Evolutionary conservation across 2,113 vertebrate genomes (phyloP).

Genomic region (Melanerpes aurifrons): DNA sequence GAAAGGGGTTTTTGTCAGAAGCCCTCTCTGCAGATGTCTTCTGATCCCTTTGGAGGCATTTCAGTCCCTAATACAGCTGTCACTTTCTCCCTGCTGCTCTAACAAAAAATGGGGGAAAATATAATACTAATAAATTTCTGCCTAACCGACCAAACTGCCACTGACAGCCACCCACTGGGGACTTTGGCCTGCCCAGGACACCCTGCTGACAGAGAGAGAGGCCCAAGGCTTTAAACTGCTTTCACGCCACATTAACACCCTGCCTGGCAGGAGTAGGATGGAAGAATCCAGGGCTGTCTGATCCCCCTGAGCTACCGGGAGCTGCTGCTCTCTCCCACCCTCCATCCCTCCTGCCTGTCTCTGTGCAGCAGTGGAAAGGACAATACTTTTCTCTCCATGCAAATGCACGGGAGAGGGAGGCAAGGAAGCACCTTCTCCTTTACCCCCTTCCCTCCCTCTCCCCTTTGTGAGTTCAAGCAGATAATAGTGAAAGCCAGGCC

Average conservation of each 20-base stretch:
- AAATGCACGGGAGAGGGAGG: neutral
- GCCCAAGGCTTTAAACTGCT: constrained; percentile 22
- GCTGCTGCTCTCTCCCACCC: neutral
- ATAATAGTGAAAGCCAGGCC: constrained; percentile 41
- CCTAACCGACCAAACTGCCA: neutral
- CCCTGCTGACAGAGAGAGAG: constrained; percentile 13
- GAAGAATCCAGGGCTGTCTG: neutral
- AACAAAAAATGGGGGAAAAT: neutral
- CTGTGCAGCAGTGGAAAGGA: neutral
- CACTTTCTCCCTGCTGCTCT: constrained; percentile 32
- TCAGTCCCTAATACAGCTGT: constrained; percentile 56
- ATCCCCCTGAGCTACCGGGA: neutral
- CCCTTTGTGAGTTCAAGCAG: constrained; percentile 4
- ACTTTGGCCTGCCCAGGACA: neutral
- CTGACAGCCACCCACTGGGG: constrained; percentile 58
- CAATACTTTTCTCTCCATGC: neutral
- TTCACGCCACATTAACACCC: constrained; percentile 50
- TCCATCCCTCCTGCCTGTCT: neutral
- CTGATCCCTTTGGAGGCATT: constrained; percentile 55
- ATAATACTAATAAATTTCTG: constrained; percentile 67
- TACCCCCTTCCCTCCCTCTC: neutral
- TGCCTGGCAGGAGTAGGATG: neutral
- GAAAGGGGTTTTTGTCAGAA: constrained; percentile 61
- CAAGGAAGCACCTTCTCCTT: neutral
- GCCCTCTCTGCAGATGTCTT: constrained; percentile 44